A percentile compares a stretch with the other conserved stretches of the same genome.
These are phyloP conservation scores for Drosophila sp. DNA, from an alignment of 1,140 invertebrate genomes.

Conservation along the genomic window DNA sequence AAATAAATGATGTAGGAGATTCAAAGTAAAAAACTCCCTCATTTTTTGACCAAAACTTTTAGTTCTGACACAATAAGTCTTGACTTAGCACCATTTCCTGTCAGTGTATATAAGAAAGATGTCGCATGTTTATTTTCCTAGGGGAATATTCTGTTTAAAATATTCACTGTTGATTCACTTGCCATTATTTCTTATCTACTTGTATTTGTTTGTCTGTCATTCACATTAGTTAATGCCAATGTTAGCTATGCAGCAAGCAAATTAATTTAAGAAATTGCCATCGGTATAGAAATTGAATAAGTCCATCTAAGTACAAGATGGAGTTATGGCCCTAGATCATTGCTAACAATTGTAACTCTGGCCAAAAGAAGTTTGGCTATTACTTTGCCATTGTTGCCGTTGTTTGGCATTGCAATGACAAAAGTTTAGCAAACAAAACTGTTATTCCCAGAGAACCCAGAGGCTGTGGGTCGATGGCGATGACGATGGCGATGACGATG, in stretches of 20 bases:
- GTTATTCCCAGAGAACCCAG: conserved; percentile 51
- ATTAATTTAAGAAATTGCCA: conserved; percentile 48
- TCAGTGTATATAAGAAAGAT: conserved; percentile 3
- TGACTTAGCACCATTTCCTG: too few species aligned
- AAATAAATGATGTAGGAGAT: too few species aligned
- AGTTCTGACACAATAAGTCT: too few species aligned
- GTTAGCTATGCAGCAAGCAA: conserved; percentile 26
- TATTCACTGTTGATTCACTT: conserved; percentile 26
- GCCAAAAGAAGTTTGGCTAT: conserved; percentile 43
- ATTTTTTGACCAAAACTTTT: too few species aligned
- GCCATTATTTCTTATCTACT: background rate
- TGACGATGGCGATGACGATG: background rate
- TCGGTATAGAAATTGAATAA: too few species aligned
- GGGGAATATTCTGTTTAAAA: conserved; percentile 12
- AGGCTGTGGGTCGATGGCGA: conserved; percentile 32
- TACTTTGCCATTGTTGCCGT: conserved; percentile 59
- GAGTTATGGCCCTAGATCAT: conserved; percentile 28
- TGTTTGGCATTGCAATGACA: conserved; percentile 61
- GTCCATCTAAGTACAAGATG: background rate
- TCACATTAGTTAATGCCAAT: conserved; percentile 28
- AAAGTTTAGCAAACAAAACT: conserved; percentile 78
- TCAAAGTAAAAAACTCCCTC: too few species aligned
- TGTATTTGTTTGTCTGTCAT: conserved; percentile 1
- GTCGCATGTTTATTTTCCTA: conserved; percentile 16
- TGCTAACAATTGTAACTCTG: conserved; percentile 16